Evolutionary conservation across 2,888 invertebrate species (phyloP).

Genomic region (Bombylius discolor): DNA sequence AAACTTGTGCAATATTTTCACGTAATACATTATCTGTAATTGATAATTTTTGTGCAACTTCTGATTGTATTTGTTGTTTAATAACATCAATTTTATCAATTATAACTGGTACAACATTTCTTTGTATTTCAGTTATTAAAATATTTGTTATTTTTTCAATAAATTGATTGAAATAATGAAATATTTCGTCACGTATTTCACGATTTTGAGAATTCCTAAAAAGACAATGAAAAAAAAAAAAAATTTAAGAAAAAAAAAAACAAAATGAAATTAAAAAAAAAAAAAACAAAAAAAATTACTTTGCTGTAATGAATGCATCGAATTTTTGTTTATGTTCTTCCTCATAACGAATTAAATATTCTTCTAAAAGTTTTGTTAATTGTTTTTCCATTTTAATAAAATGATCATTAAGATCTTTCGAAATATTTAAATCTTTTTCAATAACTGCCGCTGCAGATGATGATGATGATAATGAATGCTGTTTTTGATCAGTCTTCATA

Average conservation of each 20-base stretch:
- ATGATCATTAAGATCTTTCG: constrained; percentile 19
- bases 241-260: neutral
- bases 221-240: neutral
- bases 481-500: constrained; percentile 11
- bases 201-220: constrained; percentile 39
- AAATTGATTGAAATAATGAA: constrained; percentile 38
- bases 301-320: constrained; percentile 27
- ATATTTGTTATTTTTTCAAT: constrained; percentile 43
- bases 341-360: constrained; percentile 33
- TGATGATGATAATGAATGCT: too few relatives aligned
- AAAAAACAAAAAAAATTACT: constrained; percentile 18
- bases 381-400: constrained; percentile 32
- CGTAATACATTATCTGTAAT: constrained; percentile 61
- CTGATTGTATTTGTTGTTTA: constrained; percentile 57
- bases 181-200: constrained; percentile 40
- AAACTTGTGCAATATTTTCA: constrained; percentile 67
- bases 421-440: too few relatives aligned
- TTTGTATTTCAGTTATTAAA: constrained; percentile 44
- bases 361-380: constrained; percentile 32
- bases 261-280: too few relatives aligned
- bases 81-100: constrained; percentile 58
- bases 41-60: constrained; percentile 57
- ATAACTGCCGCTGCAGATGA: too few relatives aligned
- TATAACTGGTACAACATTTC: constrained; percentile 43
- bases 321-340: constrained; percentile 31